These are phyloP conservation scores for Zoanthus sociatus DNA, from an alignment of 92 coral and sea anemone species.

Conservation along the genomic window DNA sequence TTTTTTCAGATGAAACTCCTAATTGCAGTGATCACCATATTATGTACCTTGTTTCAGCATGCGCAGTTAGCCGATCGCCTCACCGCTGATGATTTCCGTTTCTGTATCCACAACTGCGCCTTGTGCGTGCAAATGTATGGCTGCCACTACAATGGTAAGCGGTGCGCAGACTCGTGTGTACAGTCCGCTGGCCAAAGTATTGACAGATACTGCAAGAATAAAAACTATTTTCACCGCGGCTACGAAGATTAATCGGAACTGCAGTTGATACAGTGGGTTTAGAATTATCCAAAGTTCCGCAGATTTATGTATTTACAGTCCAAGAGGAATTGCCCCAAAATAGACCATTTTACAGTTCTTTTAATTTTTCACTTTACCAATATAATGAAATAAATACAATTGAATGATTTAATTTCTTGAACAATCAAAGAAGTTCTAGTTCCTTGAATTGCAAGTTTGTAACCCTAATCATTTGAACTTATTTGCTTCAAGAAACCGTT, in stretches of 20 bases:
- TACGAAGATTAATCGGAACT: neutral
- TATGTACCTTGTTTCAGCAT: neutral
- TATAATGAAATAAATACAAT: too few relatives aligned
- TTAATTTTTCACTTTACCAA: too few relatives aligned
- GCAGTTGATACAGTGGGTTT: neutral
- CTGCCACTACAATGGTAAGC: slow-evolving; percentile 40
- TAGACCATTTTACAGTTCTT: too few relatives aligned
- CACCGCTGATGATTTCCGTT: slow-evolving; percentile 8
- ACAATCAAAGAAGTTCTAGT: too few relatives aligned
- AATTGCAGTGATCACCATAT: neutral
- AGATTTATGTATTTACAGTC: too few relatives aligned
- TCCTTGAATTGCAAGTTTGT: too few relatives aligned
- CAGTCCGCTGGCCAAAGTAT: slow-evolving; percentile 30
- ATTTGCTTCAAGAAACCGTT: too few relatives aligned
- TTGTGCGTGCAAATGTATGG: slow-evolving; percentile 40
- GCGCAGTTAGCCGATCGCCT: slow-evolving; percentile 7
- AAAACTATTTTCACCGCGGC: neutral
- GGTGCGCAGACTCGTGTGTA: slow-evolving; percentile 35
- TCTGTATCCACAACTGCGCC: slow-evolving; percentile 23
- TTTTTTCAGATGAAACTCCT: slow-evolving; percentile 1
- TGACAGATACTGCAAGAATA: slow-evolving; percentile 16
- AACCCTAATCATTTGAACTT: too few relatives aligned
- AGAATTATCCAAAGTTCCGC: too few relatives aligned
- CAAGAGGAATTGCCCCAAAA: too few relatives aligned
- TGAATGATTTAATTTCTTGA: too few relatives aligned